Percentiles rank a stretch among this genome's conserved stretches.
phyloP scores from a whole-genome alignment of 2,888 invertebrate genomes.

The Graphium colonna region DNA sequence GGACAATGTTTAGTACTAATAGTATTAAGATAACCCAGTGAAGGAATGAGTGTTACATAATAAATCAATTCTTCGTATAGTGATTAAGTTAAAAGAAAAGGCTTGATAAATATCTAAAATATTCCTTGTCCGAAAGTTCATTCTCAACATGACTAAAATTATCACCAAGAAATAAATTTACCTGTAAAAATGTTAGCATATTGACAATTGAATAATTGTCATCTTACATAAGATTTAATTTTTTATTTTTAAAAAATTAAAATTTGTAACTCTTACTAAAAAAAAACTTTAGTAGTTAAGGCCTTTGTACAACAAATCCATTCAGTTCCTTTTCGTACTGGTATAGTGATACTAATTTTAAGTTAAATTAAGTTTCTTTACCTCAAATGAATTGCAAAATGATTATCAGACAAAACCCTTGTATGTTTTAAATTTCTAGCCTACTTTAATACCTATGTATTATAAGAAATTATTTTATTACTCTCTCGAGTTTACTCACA shows the following conservation, averaged over 20 bases:
- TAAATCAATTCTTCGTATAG: background rate
- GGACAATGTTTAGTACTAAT: conserved; percentile 31
- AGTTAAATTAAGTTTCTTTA: conserved; percentile 47
- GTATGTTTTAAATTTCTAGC: too few relatives aligned
- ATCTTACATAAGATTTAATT: conserved; percentile 12
- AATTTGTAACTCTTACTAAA: background rate
- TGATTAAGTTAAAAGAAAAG: too few relatives aligned
- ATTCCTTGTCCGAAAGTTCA: too few relatives aligned
- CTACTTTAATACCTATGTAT: too few relatives aligned
- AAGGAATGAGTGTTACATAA: conserved; percentile 26
- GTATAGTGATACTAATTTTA: conserved; percentile 73
- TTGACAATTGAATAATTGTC: background rate
- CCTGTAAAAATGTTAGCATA: too few relatives aligned
- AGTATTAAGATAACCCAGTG: conserved; percentile 33
- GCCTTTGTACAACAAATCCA: conserved; percentile 34
- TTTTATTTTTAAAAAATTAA: conserved; percentile 4
- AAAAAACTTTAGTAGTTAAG: background rate
- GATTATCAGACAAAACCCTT: too few relatives aligned
- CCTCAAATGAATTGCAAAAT: conserved; percentile 24
- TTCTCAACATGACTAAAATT: too few relatives aligned
- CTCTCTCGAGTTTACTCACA: too few relatives aligned
- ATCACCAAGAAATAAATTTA: too few relatives aligned
- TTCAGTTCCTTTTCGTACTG: conserved; percentile 68
- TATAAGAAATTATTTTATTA: too few relatives aligned
- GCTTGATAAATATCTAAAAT: too few relatives aligned